These are phyloP conservation scores for Zaprionus camerounensis DNA, from an alignment of 1,140 invertebrate genomes.

Conservation along the genomic window DNA sequence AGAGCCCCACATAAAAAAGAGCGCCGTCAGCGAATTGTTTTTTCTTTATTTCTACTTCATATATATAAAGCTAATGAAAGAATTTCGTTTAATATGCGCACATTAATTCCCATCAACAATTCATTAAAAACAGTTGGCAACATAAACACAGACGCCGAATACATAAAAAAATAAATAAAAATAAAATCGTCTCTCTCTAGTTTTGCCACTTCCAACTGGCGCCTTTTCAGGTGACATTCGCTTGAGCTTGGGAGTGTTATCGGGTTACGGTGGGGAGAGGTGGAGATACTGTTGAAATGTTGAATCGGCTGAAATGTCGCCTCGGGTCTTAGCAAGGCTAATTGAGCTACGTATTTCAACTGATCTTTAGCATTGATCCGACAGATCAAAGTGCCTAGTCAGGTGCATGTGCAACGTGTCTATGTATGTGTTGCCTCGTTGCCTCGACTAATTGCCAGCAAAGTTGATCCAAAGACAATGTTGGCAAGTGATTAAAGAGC, in stretches of 20 bases:
- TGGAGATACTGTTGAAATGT: neutral
- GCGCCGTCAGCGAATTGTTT: slow-evolving; percentile 63
- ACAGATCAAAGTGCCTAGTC: slow-evolving; percentile 60
- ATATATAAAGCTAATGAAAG: slow-evolving; percentile 73
- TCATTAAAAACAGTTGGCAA: slow-evolving; percentile 68
- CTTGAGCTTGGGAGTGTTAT: neutral
- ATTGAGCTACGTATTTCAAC: slow-evolving; percentile 47
- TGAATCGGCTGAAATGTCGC: slow-evolving; percentile 1
- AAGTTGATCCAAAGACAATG: slow-evolving; percentile 9
- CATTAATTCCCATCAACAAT: slow-evolving; percentile 79
- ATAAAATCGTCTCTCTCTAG: slow-evolving; percentile 7
- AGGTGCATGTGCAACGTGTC: slow-evolving; percentile 19
- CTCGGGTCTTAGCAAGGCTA: slow-evolving; percentile 32
- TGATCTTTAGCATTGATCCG: slow-evolving; percentile 67
- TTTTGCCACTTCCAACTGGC: slow-evolving; percentile 13
- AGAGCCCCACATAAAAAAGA: slow-evolving; percentile 45
- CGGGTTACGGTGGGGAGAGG: neutral
- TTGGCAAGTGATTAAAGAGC: slow-evolving; percentile 15
- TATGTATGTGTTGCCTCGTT: neutral
- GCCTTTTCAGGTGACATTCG: slow-evolving; percentile 25
- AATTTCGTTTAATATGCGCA: slow-evolving; percentile 78
- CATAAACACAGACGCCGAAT: slow-evolving; percentile 43
- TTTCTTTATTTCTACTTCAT: slow-evolving; percentile 30
- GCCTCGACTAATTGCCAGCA: slow-evolving; percentile 18
- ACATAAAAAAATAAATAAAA: slow-evolving; percentile 25